Evolutionary conservation across 2,888 invertebrate species (phyloP).

Genomic region (Apodemia hepburni): DNA sequence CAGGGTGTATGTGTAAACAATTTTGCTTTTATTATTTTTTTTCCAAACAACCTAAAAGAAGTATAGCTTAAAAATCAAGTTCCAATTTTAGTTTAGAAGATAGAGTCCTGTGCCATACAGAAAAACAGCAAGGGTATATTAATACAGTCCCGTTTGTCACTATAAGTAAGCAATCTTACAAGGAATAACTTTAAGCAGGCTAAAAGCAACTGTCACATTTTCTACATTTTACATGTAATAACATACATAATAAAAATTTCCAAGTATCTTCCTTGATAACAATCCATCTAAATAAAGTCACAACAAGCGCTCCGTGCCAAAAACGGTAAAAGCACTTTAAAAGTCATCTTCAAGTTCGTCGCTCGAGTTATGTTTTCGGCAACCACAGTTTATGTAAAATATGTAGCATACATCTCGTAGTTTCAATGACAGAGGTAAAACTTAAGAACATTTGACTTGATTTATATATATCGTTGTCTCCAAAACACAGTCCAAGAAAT

Average conservation of each 20-base stretch:
- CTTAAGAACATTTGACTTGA: not conserved
- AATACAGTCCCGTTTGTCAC: too few species aligned
- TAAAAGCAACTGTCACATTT: too few species aligned
- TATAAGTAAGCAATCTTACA: too few species aligned
- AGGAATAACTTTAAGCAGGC: too few species aligned
- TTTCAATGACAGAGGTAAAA: slow-evolving; percentile 11
- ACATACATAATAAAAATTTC: not conserved
- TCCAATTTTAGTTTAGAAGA: too few species aligned
- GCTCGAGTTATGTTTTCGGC: slow-evolving; percentile 5
- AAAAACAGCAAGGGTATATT: too few species aligned
- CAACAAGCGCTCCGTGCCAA: slow-evolving; percentile 11
- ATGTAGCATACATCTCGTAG: slow-evolving; percentile 2
- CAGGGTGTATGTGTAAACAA: too few species aligned
- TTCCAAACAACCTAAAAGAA: too few species aligned
- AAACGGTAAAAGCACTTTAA: slow-evolving; percentile 15
- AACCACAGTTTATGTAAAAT: slow-evolving; percentile 8
- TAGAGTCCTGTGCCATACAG: too few species aligned
- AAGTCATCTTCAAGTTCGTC: slow-evolving; percentile 12
- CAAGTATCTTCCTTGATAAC: not conserved
- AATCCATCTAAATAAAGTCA: slow-evolving; percentile 10
- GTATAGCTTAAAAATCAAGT: too few species aligned
- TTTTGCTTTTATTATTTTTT: too few species aligned
- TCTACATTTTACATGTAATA: slow-evolving; percentile 5
- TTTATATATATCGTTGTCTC: not conserved
- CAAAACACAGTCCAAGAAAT: not conserved